Evolutionary conservation across 2,888 invertebrate species (phyloP), one percentile per base, ranked within the genome.

Genomic region (Asteroscopus sphinx): DNA sequence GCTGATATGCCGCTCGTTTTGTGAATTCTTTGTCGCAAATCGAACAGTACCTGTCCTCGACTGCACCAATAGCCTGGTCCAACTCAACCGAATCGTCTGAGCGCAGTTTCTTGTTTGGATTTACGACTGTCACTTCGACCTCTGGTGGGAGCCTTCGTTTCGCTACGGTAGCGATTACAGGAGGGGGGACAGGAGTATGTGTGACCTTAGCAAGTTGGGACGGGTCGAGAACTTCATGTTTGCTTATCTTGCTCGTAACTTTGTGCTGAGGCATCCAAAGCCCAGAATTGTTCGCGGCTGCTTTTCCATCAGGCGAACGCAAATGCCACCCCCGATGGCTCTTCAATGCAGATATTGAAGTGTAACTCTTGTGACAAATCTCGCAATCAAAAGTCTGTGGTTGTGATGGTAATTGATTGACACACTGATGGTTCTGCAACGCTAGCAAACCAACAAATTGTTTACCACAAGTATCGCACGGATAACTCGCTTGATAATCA

Each of bases 271-370:
- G 94, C 94, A 95, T 95, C 94, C 94, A 95, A 2, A 95, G 85
- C 0, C 94, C 94, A 21, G 88, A 86, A 55, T 94, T 95, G 60
- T 94, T 94, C 5, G 94, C 94, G 13, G 94, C 94, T 30, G 94
- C 94, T 79, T 94, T 95, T 2, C 94, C 92, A 66, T 94, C 93
- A 2, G 95, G 95, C 0, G 95, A 95, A 16, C 96, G 94, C 55
- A 95, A 92, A 79, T 96, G 96, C 93, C 96, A 96, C 8, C 96
- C 96, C 42, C 96, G 92, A 82, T 96, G 96, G 68, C 96, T 96
- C 66, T 95, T 95, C 46, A 96, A 79, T 0, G 96, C 96, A 1
- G 95, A 95, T 66, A 96, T 96, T 16, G 96, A 96, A 3, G 95
- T 95, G 77, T 96, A 96, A 25, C 94, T 93, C 73, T 96, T 95